Evolutionary conservation across 1,140 invertebrate species (phyloP).

Genomic region (Bombus sibiricus): DNA sequence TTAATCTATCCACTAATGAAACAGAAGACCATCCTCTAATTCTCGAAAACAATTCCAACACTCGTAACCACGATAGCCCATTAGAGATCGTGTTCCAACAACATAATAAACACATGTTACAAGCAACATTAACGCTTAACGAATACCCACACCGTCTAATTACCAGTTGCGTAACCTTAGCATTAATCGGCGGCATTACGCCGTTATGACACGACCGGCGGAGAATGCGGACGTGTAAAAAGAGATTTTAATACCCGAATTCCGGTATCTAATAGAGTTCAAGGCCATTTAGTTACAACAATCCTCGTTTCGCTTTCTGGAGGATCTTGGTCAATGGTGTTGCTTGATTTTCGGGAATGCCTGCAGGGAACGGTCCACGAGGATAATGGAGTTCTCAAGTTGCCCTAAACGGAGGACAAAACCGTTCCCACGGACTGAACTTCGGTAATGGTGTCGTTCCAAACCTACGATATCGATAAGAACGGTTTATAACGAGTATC

Average conservation of each 20-base stretch:
- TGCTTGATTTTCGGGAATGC: conserved; percentile 58
- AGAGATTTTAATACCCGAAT: conserved; percentile 28
- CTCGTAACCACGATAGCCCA: background rate
- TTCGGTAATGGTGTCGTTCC: conserved; percentile 57
- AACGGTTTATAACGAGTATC: conserved; percentile 55
- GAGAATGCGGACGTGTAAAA: conserved; percentile 34
- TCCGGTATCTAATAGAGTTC: conserved; percentile 59
- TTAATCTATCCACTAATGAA: background rate
- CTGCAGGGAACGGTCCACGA: conserved; percentile 31
- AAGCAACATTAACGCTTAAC: conserved; percentile 23
- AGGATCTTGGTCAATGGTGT: conserved; percentile 65
- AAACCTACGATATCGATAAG: conserved; percentile 57
- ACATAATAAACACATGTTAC: conserved; percentile 20
- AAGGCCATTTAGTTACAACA: conserved; percentile 58
- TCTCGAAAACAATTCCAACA: background rate
- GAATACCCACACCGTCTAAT: conserved; percentile 27
- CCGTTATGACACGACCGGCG: background rate
- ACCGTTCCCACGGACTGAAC: conserved; percentile 48
- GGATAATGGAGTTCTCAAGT: conserved; percentile 68
- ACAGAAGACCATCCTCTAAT: background rate
- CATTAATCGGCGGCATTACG: background rate
- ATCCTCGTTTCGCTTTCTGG: conserved; percentile 11
- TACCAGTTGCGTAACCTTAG: conserved; percentile 24
- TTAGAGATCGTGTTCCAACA: background rate
- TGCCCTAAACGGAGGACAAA: conserved; percentile 65